These are phyloP conservation scores for Acipenser transmontanus DNA, from an alignment of 2,797 vertebrate species.

Conservation along the genomic window DNA sequence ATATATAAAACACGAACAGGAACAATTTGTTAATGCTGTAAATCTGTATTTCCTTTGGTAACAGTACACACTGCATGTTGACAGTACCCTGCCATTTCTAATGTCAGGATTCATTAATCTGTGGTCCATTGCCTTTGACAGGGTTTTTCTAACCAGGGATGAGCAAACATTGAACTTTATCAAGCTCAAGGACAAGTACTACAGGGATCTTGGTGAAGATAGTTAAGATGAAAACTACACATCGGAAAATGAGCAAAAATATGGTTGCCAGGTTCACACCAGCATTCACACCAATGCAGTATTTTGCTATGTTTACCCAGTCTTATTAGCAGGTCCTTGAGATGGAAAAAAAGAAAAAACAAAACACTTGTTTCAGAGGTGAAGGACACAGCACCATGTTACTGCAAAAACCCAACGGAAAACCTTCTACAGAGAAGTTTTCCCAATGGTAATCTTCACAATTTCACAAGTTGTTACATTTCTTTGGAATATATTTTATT, in stretches of 20 bases:
- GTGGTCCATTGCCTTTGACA: not conserved
- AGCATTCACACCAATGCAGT: not conserved
- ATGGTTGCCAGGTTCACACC: not conserved
- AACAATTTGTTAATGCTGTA: not conserved
- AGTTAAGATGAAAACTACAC: not conserved
- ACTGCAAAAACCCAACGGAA: not conserved
- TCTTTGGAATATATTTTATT: not conserved
- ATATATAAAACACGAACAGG: constrained; percentile 13
- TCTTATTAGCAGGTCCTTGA: too few relatives aligned
- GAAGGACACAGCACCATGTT: not conserved
- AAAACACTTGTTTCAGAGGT: not conserved
- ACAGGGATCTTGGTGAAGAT: not conserved
- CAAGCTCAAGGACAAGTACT: not conserved
- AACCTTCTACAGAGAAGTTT: not conserved
- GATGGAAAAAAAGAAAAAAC: not conserved
- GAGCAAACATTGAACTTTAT: not conserved
- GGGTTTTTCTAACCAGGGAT: not conserved
- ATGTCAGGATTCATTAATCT: not conserved
- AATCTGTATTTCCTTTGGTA: not conserved
- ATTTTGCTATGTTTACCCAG: not conserved
- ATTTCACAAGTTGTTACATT: not conserved
- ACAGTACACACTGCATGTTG: not conserved
- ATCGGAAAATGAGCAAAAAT: not conserved
- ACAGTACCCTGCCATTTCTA: not conserved
- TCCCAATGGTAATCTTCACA: not conserved